Percentiles rank a stretch among this genome's conserved stretches.
Conservation (phyloP, 1,140 invertebrate genomes). For the roundworm (Caenorhabditis elegans) region DNA sequence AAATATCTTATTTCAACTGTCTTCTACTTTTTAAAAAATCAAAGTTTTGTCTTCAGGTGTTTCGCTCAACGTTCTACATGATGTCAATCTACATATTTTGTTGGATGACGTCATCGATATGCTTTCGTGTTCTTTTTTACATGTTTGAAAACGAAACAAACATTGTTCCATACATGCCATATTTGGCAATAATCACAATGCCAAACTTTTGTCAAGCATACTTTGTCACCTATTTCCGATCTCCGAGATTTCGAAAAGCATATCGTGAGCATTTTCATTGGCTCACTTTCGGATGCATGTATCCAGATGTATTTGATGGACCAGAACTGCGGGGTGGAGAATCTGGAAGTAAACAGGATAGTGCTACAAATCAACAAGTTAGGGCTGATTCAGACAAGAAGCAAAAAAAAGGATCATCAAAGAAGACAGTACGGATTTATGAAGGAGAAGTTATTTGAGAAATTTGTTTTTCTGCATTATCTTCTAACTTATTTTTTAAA, state of each 20-base stretch:
- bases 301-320: neutral
- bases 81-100: neutral
- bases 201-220: constrained; percentile 3
- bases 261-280: constrained; percentile 12
- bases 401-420: neutral
- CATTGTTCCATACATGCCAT: neutral
- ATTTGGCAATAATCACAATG: neutral
- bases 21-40: no score
- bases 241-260: neutral
- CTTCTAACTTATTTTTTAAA: no score
- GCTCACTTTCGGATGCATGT: neutral
- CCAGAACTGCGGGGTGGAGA: neutral
- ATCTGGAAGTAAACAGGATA: neutral
- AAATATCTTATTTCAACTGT: no score
- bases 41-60: neutral
- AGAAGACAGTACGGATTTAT: neutral
- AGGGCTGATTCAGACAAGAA: neutral
- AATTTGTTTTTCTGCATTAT: no score
- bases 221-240: constrained; percentile 7
- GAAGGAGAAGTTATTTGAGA: neutral
- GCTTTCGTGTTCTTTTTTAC: neutral
- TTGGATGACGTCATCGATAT: constrained; percentile 11
- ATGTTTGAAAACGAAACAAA: neutral
- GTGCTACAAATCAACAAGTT: neutral
- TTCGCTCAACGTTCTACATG: constrained; percentile 18